Evolutionary conservation across 1,140 invertebrate species (phyloP), one percentile per base, ranked within the genome.

Genomic region (Macrobrachium nipponense): DNA sequence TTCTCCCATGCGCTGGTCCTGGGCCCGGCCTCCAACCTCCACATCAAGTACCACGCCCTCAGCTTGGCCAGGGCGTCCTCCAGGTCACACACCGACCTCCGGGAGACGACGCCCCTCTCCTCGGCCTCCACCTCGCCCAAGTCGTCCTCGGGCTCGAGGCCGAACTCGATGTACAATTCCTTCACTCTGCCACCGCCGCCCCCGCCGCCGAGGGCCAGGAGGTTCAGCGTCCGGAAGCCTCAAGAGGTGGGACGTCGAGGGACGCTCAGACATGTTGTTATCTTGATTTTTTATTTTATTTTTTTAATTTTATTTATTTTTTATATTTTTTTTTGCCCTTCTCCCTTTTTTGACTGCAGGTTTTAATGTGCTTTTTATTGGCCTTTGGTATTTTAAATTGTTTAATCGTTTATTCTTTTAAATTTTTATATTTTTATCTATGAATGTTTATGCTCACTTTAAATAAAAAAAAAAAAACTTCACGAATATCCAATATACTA

Each of bases 11-110:
- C 51, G 12, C 36, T 81, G 78, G 70, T 75, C 27, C 18, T 87
- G 23, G 59, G 51, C 17, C 78, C 82, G 36, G 77, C 86, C 15
- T 72, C 76, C 23, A 80, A 87, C 72, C 86, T 87, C 2, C 86
- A 89, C 36, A 79, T 80, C 58, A 82, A 86, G 18, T 89, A 89
- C 79, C 86, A 87, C 36, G 88, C 83, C 44, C 80, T 89, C 17
- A 85, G 82, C 20, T 80, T 89, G 60, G 88, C 88, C 1, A 20
- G 88, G 51, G 80, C 88, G 7, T 87, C 88, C 12, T 89, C 83
- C n/a, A 62, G 86, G 15, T 89, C 88, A 23, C 88, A 89, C 73
- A 85, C 84, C 7, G 88, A 89, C 73, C 88, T 89, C 3, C 23
- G 80, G 20, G 82, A 87, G 20, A 82, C 66, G 61, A 80, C 73